Conservation (phyloP, 2,888 invertebrate species). For the Parnassius orleans region DNA sequence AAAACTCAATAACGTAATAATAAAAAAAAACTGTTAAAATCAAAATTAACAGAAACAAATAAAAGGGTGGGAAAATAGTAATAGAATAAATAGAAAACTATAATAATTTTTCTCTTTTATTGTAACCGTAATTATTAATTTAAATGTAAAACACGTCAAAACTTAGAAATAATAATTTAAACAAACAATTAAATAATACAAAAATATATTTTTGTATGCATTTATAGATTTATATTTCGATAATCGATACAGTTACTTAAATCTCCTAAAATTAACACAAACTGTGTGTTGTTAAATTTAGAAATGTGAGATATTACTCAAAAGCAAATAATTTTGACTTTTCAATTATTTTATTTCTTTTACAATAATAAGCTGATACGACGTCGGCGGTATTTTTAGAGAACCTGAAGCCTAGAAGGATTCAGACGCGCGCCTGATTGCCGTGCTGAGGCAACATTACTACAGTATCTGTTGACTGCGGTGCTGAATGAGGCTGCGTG, state of each 20-base stretch:
- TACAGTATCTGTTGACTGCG: slow-evolving; percentile 47
- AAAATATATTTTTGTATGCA: too few relatives aligned
- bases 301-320: too few relatives aligned
- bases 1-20: neutral
- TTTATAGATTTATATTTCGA: too few relatives aligned
- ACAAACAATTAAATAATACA: too few relatives aligned
- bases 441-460: slow-evolving; percentile 60
- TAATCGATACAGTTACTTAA: too few relatives aligned
- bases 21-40: neutral
- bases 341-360: neutral
- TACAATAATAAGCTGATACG: slow-evolving; percentile 1
- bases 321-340: too few relatives aligned
- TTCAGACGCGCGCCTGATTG: slow-evolving; percentile 62
- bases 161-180: too few relatives aligned
- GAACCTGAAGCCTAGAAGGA: slow-evolving; percentile 29
- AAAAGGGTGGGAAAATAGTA: neutral
- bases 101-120: neutral
- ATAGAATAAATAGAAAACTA: neutral
- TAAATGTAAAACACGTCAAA: neutral
- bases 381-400: slow-evolving; percentile 14
- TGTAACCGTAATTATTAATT: neutral
- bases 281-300: too few relatives aligned
- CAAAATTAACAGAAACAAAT: neutral
- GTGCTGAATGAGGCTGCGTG: slow-evolving; percentile 7
- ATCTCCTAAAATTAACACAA: too few relatives aligned